Percentiles rank a stretch among this genome's conserved stretches.
Conservation (phyloP, 2,888 invertebrate species). For the Leptopterna dolabrata region DNA sequence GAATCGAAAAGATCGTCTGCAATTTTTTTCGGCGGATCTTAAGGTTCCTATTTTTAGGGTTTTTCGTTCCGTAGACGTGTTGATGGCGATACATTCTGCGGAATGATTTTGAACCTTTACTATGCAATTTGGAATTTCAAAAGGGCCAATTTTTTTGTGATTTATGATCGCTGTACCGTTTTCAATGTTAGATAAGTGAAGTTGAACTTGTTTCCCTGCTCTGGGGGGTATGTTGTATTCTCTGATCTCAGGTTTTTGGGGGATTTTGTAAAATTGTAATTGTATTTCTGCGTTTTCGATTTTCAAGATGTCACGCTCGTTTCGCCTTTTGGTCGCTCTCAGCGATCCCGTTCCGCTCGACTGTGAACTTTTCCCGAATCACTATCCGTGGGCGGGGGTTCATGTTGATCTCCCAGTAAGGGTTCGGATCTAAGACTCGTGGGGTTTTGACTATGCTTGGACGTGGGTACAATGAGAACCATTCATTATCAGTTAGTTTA, state of each 20-base stretch:
- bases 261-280: not conserved
- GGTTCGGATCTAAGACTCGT: too few species aligned
- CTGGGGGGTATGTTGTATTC: not conserved
- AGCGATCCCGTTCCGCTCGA: too few species aligned
- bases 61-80: not conserved
- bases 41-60: not conserved
- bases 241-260: not conserved
- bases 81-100: not conserved
- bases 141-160: constrained; percentile 7
- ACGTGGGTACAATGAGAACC: too few species aligned
- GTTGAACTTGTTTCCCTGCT: not conserved
- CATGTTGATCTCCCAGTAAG: too few species aligned
- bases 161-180: constrained; percentile 18
- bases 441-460: too few species aligned
- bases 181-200: constrained; percentile 16
- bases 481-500: too few species aligned
- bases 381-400: too few species aligned
- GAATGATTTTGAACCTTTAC: not conserved
- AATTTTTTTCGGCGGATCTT: not conserved
- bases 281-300: too few species aligned
- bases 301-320: too few species aligned
- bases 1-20: not conserved
- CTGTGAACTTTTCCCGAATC: too few species aligned
- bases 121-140: constrained; percentile 36
- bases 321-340: too few species aligned